These are phyloP conservation scores for Tetragnatha versicolor DNA, from an alignment of 1,140 invertebrate genomes.

Conservation along the genomic window DNA sequence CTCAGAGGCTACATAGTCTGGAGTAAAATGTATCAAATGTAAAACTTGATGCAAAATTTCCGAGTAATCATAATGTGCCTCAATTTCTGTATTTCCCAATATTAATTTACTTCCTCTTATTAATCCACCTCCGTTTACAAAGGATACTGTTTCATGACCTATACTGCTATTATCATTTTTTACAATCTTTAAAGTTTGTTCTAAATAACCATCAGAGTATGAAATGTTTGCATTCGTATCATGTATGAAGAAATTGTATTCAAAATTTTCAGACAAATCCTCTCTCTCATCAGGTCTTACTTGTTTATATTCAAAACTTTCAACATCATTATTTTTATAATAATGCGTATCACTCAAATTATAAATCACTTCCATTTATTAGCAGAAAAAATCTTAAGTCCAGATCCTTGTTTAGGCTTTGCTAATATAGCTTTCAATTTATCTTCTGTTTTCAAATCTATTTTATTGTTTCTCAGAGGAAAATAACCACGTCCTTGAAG, in stretches of 20 bases:
- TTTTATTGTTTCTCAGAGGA: background rate
- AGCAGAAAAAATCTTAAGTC: background rate
- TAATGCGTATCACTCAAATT: constrained; percentile 4
- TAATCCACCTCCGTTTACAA: background rate
- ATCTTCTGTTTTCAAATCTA: background rate
- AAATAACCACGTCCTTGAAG: background rate
- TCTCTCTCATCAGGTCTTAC: background rate
- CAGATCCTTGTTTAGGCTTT: background rate
- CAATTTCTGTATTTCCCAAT: background rate
- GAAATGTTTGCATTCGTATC: constrained; percentile 8
- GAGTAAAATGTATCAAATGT: background rate
- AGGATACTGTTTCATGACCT: background rate
- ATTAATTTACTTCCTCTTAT: background rate
- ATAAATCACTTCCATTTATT: constrained; percentile 15
- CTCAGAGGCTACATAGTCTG: background rate
- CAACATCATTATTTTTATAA: background rate
- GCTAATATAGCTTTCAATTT: background rate
- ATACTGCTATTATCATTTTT: background rate
- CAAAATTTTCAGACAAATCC: background rate
- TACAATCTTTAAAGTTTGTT: background rate
- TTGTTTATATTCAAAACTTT: constrained; percentile 4
- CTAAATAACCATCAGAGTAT: constrained; percentile 8
- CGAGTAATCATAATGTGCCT: background rate
- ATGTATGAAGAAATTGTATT: background rate
- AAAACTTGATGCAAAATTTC: background rate